Base-by-base conservation (phyloP, 2,797 vertebrate genomes). In the Thalassophryne amazonica region DNA sequence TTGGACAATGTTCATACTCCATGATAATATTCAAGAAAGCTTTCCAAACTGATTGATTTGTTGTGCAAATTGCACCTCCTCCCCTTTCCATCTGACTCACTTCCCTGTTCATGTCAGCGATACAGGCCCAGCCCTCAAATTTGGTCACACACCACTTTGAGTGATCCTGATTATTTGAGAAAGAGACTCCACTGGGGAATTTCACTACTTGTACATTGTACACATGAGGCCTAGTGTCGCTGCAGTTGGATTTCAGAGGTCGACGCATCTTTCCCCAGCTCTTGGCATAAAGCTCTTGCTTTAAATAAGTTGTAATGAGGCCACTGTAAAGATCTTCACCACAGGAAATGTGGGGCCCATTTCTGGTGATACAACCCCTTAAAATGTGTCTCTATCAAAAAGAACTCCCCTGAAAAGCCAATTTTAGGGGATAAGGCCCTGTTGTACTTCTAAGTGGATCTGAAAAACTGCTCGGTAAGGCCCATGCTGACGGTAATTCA, bases 51-150 rank as follows among this genome's bases (percentile, higher is more conserved):
- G 0, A 5, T 22, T 1, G 0, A 5, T 75, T 9, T 8, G 50
- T 2, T 4, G 11, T 74, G 36, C 83, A 83, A 37, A 78, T 53
- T 2, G 78, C 82, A 24, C 82, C 80, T 19, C 84, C 80, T 4
- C 67, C 78, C 73, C 78, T 65, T 4, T 7, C 5, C 64, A 33
- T 75, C 71, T 86, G 83, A 48, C 68, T 72, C 6, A 0, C 2
- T 35, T 76, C 72, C 17, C 81, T 73, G 61, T 85, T 83, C 64
- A 69, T 78, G n/a, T 84, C 79, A 39, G 82, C 73, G 2, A 82
- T 39, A 48, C 82, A 86, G 37, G 63, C 52, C 58, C 35, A 60
- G 20, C 1, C 13, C 9, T 15, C n/a, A 5, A 1, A 6, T 3
- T 0, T 0, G 0, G 69, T 51, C 60, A 76, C 75, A 37, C 75